phyloP scores from a whole-genome alignment of 2,113 vertebrate genomes.

The Casuarius casuarius region DNA sequence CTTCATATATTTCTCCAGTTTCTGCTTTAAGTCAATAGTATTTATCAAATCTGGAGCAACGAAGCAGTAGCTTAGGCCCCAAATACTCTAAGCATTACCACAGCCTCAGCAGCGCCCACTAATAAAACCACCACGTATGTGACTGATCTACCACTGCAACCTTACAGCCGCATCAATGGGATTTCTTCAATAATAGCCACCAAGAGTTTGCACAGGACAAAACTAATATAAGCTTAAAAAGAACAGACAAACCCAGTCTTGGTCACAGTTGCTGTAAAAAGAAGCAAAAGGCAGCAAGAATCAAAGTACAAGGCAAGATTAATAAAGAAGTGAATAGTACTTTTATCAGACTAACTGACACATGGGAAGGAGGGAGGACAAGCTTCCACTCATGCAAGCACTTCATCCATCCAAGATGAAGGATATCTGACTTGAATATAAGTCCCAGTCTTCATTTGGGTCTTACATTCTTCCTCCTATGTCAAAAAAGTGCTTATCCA shows the following conservation, averaged over 20 bases:
- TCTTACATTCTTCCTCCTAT: not conserved
- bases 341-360: not conserved
- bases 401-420: not conserved
- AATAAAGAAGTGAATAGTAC: not conserved
- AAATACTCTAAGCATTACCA: slow-evolving; percentile 15
- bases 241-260: not conserved
- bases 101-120: not conserved
- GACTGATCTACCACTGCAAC: not conserved
- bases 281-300: not conserved
- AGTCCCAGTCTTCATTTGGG: not conserved
- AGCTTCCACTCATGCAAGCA: not conserved
- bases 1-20: not conserved
- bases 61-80: not conserved
- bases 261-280: not conserved
- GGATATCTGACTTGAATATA: not conserved
- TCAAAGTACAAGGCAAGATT: not conserved
- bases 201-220: not conserved
- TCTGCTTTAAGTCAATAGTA: not conserved
- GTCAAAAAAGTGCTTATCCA: not conserved
- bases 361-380: rapidly evolving
- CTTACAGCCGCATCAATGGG: not conserved
- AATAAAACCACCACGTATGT: not conserved
- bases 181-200: not conserved
- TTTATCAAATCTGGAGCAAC: slow-evolving; percentile 12
- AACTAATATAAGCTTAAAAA: not conserved